These are phyloP conservation scores for Oopsacas minuta DNA, from an alignment of 37 sponge, comb jelly and placozoan genomes.

Conservation along the genomic window DNA sequence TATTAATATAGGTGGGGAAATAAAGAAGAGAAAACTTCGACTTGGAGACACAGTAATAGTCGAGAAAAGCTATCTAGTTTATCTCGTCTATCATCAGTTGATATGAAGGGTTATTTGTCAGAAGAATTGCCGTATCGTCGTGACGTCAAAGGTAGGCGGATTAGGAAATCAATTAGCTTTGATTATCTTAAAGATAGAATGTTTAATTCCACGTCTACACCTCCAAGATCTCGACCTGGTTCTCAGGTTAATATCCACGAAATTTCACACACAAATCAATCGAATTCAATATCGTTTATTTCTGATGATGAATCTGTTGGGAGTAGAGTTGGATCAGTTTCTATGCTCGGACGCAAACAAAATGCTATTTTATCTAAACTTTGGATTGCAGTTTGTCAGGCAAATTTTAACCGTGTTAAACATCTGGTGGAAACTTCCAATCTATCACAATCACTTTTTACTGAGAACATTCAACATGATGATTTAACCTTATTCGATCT, in stretches of 20 bases:
- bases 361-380: neutral
- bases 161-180: neutral
- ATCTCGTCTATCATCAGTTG: neutral
- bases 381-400: conserved; percentile 2
- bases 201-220: neutral
- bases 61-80: neutral
- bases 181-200: conserved; percentile 8
- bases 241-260: neutral
- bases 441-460: neutral
- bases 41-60: neutral
- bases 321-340: neutral
- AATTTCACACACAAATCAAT: neutral
- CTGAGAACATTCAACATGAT: conserved; percentile 1
- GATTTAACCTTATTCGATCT: neutral
- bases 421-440: neutral
- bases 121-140: neutral
- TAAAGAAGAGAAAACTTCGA: neutral
- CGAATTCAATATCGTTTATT: neutral
- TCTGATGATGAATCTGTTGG: conserved; percentile 9
- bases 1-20: neutral
- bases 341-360: neutral
- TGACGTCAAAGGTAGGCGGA: neutral
- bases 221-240: neutral
- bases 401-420: neutral
- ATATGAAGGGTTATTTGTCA: neutral